Evolutionary conservation across 2,888 invertebrate species (phyloP), one percentile per base, ranked within the genome.

Genomic region (Conops quadrifasciatus): DNA sequence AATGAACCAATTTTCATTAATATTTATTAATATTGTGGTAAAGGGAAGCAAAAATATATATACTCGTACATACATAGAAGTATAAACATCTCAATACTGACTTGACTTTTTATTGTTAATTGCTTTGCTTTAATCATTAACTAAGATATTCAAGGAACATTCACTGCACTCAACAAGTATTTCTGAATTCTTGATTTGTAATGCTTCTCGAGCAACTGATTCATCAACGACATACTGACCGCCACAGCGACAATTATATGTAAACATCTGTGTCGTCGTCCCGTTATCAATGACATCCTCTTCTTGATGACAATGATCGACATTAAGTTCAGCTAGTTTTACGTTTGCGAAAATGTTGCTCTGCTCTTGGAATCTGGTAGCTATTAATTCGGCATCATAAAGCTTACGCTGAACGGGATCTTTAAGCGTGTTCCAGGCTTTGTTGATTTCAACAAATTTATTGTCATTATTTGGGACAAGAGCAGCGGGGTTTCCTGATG

Each of bases 161-260:
- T 93, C 91, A 81, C 89, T 89, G 86, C 93, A 93, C 76, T 88
- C 89, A 77, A 91, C 87, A 77, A 89, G 82, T 80, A 88, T 86
- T 80, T 87, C 87, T 60, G 81, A 81, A 71, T 77, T 36, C 36
- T 36, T 74, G 30, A 74, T 43, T 73, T 77, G 69, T 53, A 65
- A 53, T 69, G 66, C 71, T 64, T 76, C 74, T 75, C 75, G 75
- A 75, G 28, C 75, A 59, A 77, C 78, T 79, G 83, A 79, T 78
- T 82, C 82, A 74, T 83, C 83, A 68, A 84, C 75, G 74, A 83
- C 76, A 78, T 84, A 85, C 75, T 79, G 87, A 75, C 91, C 90
- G 76, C 93, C 93, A 86, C 93, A 93, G 79, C 93, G 88, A 81
- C 93, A 93, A 15, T 85, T 87, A 82, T 90, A 92, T 45, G 85